A percentile compares a stretch with the other conserved stretches of the same genome.
phyloP scores from a whole-genome alignment of 1,140 invertebrate species.

The Portunus trituberculatus region DNA sequence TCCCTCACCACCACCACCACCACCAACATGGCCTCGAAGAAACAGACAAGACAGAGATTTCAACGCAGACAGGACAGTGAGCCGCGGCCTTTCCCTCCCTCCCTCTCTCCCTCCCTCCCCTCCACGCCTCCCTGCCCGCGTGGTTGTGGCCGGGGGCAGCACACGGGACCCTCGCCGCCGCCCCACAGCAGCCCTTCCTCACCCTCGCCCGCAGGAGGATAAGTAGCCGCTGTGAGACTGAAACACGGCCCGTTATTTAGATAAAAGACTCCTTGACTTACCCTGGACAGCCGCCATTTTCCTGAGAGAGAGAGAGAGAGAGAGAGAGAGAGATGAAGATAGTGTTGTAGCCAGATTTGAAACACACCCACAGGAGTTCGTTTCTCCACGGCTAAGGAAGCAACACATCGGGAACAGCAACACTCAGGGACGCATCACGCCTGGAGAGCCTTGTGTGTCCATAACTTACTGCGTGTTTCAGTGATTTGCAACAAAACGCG shows the following conservation, averaged over 20 bases:
- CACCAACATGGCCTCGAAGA: too few species aligned
- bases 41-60: background rate
- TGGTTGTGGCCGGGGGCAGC: background rate
- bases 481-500: background rate
- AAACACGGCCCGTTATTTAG: too few species aligned
- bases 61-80: background rate
- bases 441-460: background rate
- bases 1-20: too few species aligned
- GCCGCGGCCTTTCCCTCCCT: slow-evolving; percentile 5
- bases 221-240: too few species aligned
- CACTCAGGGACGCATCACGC: background rate
- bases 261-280: too few species aligned
- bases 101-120: background rate
- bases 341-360: too few species aligned
- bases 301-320: background rate
- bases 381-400: background rate
- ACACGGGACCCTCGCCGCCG: background rate
- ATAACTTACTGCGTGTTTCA: background rate
- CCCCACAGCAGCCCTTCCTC: background rate
- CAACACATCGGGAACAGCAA: background rate
- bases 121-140: background rate
- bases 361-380: background rate
- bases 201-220: background rate
- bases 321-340: background rate
- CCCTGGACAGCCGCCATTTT: too few species aligned